These are phyloP conservation scores for Cabera pusaria DNA, from an alignment of 2,888 invertebrate species.

Conservation along the genomic window DNA sequence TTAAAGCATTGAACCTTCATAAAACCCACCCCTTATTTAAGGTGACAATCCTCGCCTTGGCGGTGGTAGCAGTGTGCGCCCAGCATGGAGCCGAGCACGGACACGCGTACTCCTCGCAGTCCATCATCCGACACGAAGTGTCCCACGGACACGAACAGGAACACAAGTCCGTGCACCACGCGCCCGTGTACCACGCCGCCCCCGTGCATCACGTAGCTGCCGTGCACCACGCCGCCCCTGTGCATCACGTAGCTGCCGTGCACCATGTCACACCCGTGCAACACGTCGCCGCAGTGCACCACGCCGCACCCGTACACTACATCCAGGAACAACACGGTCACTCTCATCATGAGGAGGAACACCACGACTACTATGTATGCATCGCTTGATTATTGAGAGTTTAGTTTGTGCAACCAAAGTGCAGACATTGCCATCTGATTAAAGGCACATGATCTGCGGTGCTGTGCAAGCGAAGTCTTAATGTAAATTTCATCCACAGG, in stretches of 20 bases:
- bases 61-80: conserved; percentile 39
- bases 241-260: conserved; percentile 11
- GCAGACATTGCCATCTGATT: too few relatives aligned
- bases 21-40: conserved; percentile 1
- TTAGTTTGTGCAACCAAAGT: too few relatives aligned
- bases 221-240: too few relatives aligned
- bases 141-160: conserved; percentile 29
- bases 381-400: too few relatives aligned
- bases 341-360: conserved; percentile 37
- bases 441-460: too few relatives aligned
- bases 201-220: not conserved
- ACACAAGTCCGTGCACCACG: too few relatives aligned
- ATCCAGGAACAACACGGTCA: conserved; percentile 17
- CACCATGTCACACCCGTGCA: conserved; percentile 14
- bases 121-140: conserved; percentile 40
- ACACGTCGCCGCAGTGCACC: conserved; percentile 8
- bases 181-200: conserved; percentile 16
- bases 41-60: conserved; percentile 35
- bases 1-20: too few relatives aligned
- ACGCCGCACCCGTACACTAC: too few relatives aligned
- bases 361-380: conserved; percentile 57
- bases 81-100: conserved; percentile 44
- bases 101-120: conserved; percentile 45
- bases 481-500: too few relatives aligned
- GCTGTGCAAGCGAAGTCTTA: too few relatives aligned